phyloP scores from a whole-genome alignment of 2,888 invertebrate species.

The Bruchidius siliquastri region DNA sequence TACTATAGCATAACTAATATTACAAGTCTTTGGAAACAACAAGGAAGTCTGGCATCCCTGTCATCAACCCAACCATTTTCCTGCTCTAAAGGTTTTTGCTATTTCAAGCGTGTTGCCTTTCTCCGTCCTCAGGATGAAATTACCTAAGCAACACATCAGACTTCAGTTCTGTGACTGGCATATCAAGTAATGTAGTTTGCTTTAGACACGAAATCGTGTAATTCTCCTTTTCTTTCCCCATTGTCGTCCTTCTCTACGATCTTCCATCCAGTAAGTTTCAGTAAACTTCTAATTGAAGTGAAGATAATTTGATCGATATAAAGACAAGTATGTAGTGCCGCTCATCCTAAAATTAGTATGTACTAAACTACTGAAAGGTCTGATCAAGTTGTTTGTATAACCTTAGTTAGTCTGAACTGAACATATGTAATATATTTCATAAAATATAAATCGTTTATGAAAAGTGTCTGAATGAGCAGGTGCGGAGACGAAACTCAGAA shows the following conservation, averaged over 20 bases:
- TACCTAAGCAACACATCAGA: constrained; percentile 34
- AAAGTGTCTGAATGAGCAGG: too few species aligned
- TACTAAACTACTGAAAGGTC: too few species aligned
- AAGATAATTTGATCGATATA: too few species aligned
- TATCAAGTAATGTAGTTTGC: constrained; percentile 1
- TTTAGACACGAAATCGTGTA: background rate
- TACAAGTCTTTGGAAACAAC: background rate
- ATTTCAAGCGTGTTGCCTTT: constrained; percentile 38
- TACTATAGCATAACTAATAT: too few species aligned
- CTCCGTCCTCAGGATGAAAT: constrained; percentile 22
- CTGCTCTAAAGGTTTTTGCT: constrained; percentile 22
- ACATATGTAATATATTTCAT: too few species aligned
- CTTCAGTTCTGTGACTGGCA: constrained; percentile 24
- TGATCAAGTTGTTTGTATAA: too few species aligned
- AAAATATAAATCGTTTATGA: too few species aligned
- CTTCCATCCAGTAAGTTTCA: background rate
- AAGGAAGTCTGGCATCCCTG: background rate
- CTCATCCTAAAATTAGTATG: too few species aligned
- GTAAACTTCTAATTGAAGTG: too few species aligned
- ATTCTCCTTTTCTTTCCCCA: background rate
- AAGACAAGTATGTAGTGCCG: too few species aligned
- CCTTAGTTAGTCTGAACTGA: too few species aligned
- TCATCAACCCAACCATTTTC: background rate
- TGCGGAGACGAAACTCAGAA: too few species aligned
- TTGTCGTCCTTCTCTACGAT: background rate